Base-by-base conservation (phyloP, 2,113 vertebrate genomes). In the Eolophus roseicapilla region DNA sequence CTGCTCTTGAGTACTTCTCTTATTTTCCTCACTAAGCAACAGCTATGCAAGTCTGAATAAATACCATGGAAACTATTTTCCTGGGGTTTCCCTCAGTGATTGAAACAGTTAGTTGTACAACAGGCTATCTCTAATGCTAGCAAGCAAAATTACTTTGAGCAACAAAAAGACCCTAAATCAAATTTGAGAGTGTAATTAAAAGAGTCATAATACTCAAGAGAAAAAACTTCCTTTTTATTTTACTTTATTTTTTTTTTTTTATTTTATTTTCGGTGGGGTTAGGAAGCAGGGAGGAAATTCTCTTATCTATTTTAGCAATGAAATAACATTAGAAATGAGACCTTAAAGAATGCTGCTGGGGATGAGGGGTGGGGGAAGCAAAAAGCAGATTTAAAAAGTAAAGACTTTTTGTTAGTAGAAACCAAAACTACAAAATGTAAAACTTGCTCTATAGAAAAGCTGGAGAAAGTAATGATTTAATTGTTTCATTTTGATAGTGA, bases 1-100 rank as follows among this genome's bases (percentile, higher is more conserved):
- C 47, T 93, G 67, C 35, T 90, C 46, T 76, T 64, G 43, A 52
- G 11, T 68, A 59, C 24, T 88, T 7, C 11, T 67, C 59, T 82
- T 91, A 59, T 59, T 78, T 87, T 82, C 27, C 52, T 94, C 62
- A 29, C 82, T 65, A 85, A 85, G 74, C 33, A 88, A 71, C 78
- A 90, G 50, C 91, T 92, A 49, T 35, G 68, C 53, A 82, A 67
- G 62, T 86, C 63, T 80, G 52, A 74, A 59, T 91, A 67, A 92
- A 92, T 27, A 50, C 79, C 93, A 88, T 88, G 88, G 92, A 88
- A 96, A 96, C 90, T 75, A n/a, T 93, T 92, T 88, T 90, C 49
- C 87, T 93, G 92, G 93, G 59, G 59, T 80, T 95, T 81, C 21
- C 86, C 33, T 19, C 76, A 31, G 46, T 62, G 62, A 92, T 88